These are phyloP conservation scores for Pseudococcus viburni DNA, from an alignment of 2,888 invertebrate species.

Conservation along the genomic window DNA sequence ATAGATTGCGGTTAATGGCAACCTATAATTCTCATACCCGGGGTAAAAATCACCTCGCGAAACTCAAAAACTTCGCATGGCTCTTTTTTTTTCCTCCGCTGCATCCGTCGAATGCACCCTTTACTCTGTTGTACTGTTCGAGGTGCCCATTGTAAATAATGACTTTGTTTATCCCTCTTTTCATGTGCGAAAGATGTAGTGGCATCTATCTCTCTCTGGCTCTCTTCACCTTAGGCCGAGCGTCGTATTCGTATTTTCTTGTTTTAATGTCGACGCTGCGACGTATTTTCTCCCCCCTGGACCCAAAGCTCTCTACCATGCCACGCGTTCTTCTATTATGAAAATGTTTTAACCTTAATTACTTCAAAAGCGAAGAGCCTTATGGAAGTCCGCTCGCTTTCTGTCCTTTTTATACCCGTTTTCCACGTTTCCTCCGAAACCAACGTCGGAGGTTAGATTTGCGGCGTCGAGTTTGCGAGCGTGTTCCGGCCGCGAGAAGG, in stretches of 20 bases:
- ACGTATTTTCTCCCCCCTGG: background rate
- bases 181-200: conserved; percentile 19
- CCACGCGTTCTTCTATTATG: conserved; percentile 53
- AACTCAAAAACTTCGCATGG: background rate
- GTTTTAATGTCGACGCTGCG: background rate
- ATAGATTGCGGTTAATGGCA: background rate
- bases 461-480: conserved; percentile 9
- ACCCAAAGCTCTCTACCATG: background rate
- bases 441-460: conserved; percentile 35
- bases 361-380: conserved; percentile 57
- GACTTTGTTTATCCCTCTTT: conserved; percentile 64
- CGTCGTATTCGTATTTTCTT: conserved; percentile 18
- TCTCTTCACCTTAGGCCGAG: background rate
- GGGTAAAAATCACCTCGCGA: background rate
- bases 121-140: background rate
- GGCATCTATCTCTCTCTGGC: background rate
- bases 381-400: conserved; percentile 27
- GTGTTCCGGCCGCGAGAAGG: background rate
- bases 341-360: conserved; percentile 66
- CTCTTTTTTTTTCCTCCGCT: background rate
- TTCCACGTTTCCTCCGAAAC: conserved; percentile 34
- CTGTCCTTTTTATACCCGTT: conserved; percentile 24
- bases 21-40: background rate
- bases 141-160: conserved; percentile 59
- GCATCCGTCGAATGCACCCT: conserved; percentile 60